Conservation (phyloP, 2,113 vertebrate genomes). For the Pyrgilauda ruficollis region DNA sequence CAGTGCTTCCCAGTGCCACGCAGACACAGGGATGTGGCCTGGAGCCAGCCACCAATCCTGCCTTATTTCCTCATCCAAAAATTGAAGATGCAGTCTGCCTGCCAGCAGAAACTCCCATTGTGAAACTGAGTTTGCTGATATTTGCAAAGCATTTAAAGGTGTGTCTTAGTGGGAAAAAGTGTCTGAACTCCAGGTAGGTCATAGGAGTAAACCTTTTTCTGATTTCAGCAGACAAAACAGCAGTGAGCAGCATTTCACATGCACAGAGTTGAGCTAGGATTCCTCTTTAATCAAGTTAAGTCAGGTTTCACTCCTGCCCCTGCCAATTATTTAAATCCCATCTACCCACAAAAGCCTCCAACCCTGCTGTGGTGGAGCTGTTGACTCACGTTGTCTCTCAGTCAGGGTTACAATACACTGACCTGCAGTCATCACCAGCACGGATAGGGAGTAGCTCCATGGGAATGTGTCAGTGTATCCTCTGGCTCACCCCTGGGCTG, state of each 20-base stretch:
- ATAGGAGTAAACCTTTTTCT: not conserved
- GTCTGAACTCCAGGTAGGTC: not conserved
- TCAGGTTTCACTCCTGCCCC: not conserved
- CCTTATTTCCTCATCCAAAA: slow-evolving; percentile 53
- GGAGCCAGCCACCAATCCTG: slow-evolving; percentile 8
- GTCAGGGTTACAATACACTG: not conserved
- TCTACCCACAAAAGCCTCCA: not conserved
- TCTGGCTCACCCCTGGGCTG: not conserved
- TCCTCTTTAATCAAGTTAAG: slow-evolving; percentile 1
- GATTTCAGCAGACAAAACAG: not conserved
- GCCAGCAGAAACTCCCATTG: slow-evolving; percentile 57
- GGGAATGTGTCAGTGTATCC: not conserved
- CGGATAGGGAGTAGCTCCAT: not conserved
- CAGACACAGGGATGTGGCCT: not conserved
- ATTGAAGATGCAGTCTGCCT: slow-evolving; percentile 26
- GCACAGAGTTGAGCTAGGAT: not conserved
- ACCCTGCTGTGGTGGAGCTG: not conserved
- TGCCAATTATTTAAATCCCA: slow-evolving; percentile 32
- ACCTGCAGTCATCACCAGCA: fast-evolving
- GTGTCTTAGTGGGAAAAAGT: slow-evolving; percentile 11
- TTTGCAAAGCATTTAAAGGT: slow-evolving; percentile 48
- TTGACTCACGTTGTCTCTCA: not conserved
- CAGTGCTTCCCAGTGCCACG: not conserved
- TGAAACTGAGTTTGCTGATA: slow-evolving; percentile 62
- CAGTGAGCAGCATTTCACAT: not conserved